Conservation (phyloP, 2,797 vertebrate species). For the Mallotus villosus region DNA sequence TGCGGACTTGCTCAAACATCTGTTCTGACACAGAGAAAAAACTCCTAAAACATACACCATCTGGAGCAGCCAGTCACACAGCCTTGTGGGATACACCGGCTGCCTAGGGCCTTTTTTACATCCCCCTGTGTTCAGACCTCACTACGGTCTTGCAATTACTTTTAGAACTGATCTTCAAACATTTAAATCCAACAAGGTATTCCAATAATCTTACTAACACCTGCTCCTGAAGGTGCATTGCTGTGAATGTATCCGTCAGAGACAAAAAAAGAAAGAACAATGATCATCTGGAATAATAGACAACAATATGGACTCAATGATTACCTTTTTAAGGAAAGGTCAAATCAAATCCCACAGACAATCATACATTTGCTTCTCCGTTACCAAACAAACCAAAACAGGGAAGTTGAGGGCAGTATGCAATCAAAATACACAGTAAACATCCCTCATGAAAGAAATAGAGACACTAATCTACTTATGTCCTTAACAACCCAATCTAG, state of each 20-base stretch:
- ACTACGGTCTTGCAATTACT: background rate
- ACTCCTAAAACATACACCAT: background rate
- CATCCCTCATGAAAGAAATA: constrained; percentile 19
- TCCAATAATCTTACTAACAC: no score
- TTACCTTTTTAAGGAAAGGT: no score
- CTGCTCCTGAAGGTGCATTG: no score
- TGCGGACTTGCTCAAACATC: constrained; percentile 19
- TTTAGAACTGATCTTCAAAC: no score
- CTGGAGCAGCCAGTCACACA: background rate
- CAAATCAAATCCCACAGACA: background rate
- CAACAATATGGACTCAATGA: no score
- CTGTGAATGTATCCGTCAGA: no score
- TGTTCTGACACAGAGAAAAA: constrained; percentile 21
- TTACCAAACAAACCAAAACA: background rate
- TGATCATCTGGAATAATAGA: no score
- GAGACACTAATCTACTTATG: constrained; percentile 27
- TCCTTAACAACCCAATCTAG: constrained; percentile 19
- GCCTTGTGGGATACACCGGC: background rate
- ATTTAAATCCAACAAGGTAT: no score
- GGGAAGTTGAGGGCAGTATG: background rate
- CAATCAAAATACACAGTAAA: background rate
- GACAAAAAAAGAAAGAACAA: no score
- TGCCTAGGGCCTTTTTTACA: background rate
- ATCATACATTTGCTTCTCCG: background rate
- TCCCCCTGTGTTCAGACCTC: background rate